phyloP scores from a whole-genome alignment of 2,113 vertebrate genomes.

The Cnemophilus loriae region DNA sequence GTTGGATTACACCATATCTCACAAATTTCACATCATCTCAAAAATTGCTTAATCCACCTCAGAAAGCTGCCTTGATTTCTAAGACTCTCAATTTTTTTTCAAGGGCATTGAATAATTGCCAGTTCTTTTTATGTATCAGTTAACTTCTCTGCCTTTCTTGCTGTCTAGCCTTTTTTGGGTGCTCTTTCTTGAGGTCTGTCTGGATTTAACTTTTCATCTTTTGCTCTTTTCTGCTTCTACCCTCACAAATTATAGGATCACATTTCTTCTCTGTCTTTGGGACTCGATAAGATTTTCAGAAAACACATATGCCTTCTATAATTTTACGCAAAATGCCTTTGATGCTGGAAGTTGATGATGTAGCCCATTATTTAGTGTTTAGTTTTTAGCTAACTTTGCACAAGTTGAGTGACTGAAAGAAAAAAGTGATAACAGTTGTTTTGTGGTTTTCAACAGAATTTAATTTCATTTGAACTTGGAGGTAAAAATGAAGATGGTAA shows the following conservation, averaged over 20 bases:
- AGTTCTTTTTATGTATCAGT: neutral
- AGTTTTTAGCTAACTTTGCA: neutral
- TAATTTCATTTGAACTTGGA: slow-evolving; percentile 78
- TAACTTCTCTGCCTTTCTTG: neutral
- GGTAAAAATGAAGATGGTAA: slow-evolving; percentile 86
- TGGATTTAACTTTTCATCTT: neutral
- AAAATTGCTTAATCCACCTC: neutral
- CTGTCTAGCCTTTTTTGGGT: neutral
- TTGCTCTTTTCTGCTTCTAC: neutral
- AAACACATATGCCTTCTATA: neutral
- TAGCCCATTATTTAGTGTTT: neutral
- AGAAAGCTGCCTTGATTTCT: neutral
- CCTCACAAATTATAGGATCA: neutral
- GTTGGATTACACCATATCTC: neutral
- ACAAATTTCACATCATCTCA: neutral
- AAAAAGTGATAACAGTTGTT: neutral
- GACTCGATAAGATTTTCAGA: neutral
- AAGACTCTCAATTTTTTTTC: neutral
- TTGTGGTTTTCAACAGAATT: slow-evolving; percentile 52
- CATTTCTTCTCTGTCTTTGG: neutral
- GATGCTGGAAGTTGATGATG: neutral
- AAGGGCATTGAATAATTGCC: neutral
- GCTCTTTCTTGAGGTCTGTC: neutral
- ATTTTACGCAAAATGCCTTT: neutral
- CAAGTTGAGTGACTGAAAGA: neutral